Percentiles rank a stretch among this genome's conserved stretches.
Conservation (phyloP, 2,113 vertebrate genomes). For the Hipposideros armiger region DNA sequence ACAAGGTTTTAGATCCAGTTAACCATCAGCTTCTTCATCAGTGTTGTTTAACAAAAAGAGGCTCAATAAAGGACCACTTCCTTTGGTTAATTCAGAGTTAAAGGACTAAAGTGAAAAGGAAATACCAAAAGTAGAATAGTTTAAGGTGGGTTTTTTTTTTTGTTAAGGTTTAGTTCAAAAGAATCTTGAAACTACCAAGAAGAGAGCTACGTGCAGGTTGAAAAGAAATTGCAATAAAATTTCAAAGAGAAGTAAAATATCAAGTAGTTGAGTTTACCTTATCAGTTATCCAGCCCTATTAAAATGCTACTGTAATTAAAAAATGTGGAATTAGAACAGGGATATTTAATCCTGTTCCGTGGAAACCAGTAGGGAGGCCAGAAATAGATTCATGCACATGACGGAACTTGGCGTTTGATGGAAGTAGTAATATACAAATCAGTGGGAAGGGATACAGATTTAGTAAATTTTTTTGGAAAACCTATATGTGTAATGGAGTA, state of each 20-base stretch:
- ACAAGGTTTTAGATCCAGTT: neutral
- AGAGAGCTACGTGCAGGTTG: neutral
- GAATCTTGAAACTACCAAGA: conserved; percentile 10
- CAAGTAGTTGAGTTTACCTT: neutral
- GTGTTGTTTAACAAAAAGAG: neutral
- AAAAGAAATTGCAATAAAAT: conserved; percentile 9
- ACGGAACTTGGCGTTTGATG: neutral
- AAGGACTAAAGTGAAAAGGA: neutral
- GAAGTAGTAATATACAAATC: neutral
- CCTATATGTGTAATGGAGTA: neutral
- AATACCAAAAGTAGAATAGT: neutral
- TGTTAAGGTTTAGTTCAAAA: neutral
- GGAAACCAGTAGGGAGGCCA: neutral
- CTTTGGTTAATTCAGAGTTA: neutral
- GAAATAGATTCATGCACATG: neutral
- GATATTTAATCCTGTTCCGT: neutral
- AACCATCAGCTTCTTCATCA: neutral
- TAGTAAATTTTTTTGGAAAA: neutral
- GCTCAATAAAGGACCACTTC: neutral
- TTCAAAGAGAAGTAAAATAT: neutral
- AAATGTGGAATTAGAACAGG: neutral
- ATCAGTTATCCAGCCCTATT: neutral
- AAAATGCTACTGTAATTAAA: neutral
- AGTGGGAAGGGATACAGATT: neutral
- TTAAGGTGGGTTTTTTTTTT: neutral